Base-by-base conservation (phyloP, 2,797 vertebrate species). In the Cuniculus paca region DNA sequence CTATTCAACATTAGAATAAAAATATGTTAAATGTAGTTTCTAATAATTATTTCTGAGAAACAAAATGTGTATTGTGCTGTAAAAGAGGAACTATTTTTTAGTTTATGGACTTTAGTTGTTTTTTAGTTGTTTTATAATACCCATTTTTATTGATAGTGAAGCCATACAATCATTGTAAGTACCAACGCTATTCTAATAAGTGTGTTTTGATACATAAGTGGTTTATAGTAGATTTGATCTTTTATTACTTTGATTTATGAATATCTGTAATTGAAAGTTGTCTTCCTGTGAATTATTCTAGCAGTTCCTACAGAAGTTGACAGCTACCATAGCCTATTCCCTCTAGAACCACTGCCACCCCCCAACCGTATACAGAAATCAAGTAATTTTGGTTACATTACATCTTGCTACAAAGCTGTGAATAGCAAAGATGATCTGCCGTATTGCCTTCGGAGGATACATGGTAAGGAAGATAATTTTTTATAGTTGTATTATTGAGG, bases 341-440 rank as follows among this genome's bases (percentile, higher is more conserved):
- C 99, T 85, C 98, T 99, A 82, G 99, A 99, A 98, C 99, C 99
- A 96, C 99, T 99, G 97, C 99, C 99, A 65, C 99, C 99, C 0
- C 99, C 99, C 94, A 99, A 99, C 98, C 99, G 99, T 95, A 99
- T 99, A 98, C 99, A 99, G 98, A 99, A 99, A 99, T 99, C 99
- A 97, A 99, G 99, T 99, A 99, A 99, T 98, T 99, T 99, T 97
- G 99, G 99, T 97, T 99, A 99, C 97, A 99, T 99, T 97, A 99
- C 99, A 61, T 99, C 99, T 70, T 99, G 99, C 98, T 99, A 99
- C 98, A 99, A 99, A 99, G 99, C 99, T 68, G 99, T 99, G 98
- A 99, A 99, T 99, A 99, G 99, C 98, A 99, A 99, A 98, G 99
- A 99, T 98, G 99, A 99, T 97, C 98, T 99, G 98, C 99, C 99